These are phyloP conservation scores for Takifugu ocellatus DNA, from an alignment of 2,797 vertebrate species.

Conservation along the genomic window DNA sequence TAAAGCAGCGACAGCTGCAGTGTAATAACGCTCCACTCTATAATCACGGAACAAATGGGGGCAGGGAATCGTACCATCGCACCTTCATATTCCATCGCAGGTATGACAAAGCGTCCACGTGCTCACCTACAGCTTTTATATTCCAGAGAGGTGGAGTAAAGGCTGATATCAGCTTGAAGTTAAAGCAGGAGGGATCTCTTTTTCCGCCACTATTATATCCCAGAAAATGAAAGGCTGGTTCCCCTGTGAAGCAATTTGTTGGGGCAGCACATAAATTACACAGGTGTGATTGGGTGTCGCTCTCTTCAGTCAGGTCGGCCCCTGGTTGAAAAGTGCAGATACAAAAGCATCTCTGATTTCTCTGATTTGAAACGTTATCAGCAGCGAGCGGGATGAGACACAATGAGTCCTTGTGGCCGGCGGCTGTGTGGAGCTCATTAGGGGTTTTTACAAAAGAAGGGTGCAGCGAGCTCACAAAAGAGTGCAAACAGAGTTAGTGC, in stretches of 20 bases:
- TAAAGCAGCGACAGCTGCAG: constrained; percentile 35
- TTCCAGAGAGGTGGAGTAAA: constrained; percentile 8
- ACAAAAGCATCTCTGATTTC: constrained; percentile 64
- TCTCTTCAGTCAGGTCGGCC: constrained; percentile 68
- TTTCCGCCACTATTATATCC: constrained; percentile 43
- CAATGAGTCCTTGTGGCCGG: constrained; percentile 24
- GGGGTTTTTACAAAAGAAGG: not conserved
- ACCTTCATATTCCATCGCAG: constrained; percentile 5
- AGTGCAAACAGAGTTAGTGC: no score
- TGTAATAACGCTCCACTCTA: not conserved
- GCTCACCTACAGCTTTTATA: constrained; percentile 12
- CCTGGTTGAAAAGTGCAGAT: constrained; percentile 69
- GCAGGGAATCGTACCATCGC: constrained; percentile 18
- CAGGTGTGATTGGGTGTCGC: constrained; percentile 51
- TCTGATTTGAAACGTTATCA: constrained; percentile 52
- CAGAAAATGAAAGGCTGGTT: constrained; percentile 32
- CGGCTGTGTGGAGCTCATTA: no score
- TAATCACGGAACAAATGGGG: constrained; percentile 44
- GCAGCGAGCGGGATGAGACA: constrained; percentile 39
- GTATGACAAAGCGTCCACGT: constrained; percentile 9
- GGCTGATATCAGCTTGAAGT: constrained; percentile 23
- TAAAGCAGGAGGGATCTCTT: constrained; percentile 6
- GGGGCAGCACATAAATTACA: constrained; percentile 70
- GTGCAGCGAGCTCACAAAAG: not conserved
- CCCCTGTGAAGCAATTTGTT: constrained; percentile 75